Evolutionary conservation across 2,888 invertebrate species (phyloP), one percentile per base, ranked within the genome.

Genomic region (Hydraecia micacea): DNA sequence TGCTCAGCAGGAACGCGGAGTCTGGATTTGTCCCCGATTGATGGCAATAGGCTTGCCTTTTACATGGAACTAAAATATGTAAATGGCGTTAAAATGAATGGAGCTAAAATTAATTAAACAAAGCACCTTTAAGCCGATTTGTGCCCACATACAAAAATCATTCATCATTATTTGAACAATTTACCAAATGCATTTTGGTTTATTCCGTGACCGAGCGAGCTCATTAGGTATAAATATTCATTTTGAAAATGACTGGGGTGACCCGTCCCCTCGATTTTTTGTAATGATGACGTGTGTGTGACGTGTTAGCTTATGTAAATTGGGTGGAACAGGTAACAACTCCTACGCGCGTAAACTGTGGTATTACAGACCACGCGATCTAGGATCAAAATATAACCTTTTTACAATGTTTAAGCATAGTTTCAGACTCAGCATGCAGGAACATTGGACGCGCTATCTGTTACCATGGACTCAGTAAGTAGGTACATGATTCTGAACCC

Each of bases 231-330:
- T 86, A 81, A 86, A 87, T 84, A 89, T 88, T 88, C 80, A 87
- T 85, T 76, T 84, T 65, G 21, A 39, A 78, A 81, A 80, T 80
- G 75, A 75, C 75, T 79, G 75, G 80, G 84, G 80, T 75, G 79
- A 49, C 36, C 65, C 42, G 58, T 49, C 65, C 81, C 86, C 82
- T 71, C 73, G 69, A 85, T 88, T 89, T 83, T 55, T 87, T 88
- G 73, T 82, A 82, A 83, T 84, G 77, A 78, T 79, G 73, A 79
- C 78, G 84, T 86, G 88, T 85, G 75, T 71, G 69, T 79, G 73
- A 79, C 78, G 84, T 86, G 88, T 85, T 77, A 72, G 69, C 58
- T 79, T 86, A 89, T 88, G 87, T 79, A 79, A 88, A 89, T 87
- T 81, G 36, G 25, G 15, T 60, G 71, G 80, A 46, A 69, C 68